These are phyloP conservation scores for Epirrhoe alternata DNA, from an alignment of 2,888 invertebrate species.

Conservation along the genomic window DNA sequence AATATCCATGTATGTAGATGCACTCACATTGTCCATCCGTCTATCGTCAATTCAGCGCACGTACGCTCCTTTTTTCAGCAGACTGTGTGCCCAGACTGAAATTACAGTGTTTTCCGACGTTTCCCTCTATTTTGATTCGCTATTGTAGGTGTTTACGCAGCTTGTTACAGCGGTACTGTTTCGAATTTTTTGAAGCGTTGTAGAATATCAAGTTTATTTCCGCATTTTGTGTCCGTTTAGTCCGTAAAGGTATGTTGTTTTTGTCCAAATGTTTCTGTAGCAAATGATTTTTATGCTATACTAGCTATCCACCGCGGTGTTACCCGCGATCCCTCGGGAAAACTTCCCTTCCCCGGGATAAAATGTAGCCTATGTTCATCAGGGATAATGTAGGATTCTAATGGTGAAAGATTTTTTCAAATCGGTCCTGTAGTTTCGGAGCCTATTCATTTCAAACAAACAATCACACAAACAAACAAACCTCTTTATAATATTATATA, in stretches of 20 bases:
- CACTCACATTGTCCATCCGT: conserved; percentile 53
- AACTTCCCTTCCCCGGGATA: too few species aligned
- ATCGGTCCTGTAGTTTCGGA: too few species aligned
- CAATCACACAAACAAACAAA: too few species aligned
- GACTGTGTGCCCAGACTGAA: conserved; percentile 77
- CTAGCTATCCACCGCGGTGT: too few species aligned
- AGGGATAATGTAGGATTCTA: too few species aligned
- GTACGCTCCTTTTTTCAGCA: conserved; percentile 73
- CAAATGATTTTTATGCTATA: too few species aligned
- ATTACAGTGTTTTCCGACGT: conserved; percentile 76
- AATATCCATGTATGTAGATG: conserved; percentile 5
- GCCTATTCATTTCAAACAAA: too few species aligned
- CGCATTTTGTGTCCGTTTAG: neutral
- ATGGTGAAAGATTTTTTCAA: too few species aligned
- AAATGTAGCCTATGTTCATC: too few species aligned
- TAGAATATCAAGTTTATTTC: conserved; percentile 9
- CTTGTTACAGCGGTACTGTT: conserved; percentile 38
- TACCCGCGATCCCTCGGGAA: too few species aligned
- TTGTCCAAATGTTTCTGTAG: too few species aligned
- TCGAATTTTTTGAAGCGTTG: conserved; percentile 12
- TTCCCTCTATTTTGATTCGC: conserved; percentile 75
- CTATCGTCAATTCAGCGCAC: conserved; percentile 65
- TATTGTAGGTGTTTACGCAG: conserved; percentile 58
- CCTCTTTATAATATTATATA: too few species aligned
- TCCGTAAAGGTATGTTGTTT: neutral